Conservation (phyloP, 1,140 invertebrate species). For the Trichonephila clavata region DNA sequence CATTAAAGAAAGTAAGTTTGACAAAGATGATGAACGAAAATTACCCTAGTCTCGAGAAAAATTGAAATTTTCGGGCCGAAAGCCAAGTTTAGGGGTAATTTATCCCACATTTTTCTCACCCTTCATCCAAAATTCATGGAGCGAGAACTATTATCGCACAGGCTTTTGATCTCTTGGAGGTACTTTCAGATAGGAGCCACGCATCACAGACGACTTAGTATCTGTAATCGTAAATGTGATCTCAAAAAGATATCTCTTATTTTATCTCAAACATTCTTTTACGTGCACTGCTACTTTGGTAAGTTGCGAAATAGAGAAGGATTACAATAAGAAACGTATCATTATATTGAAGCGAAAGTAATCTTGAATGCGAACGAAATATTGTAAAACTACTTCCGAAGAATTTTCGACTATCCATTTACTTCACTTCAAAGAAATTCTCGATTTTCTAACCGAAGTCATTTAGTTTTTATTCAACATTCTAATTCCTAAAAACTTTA, state of each 20-base stretch:
- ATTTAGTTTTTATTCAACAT: no score
- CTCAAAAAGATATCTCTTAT: not conserved
- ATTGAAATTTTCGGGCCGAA: constrained; percentile 4
- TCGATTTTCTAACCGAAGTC: no score
- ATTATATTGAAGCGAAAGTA: not conserved
- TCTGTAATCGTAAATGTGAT: not conserved
- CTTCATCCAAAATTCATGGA: constrained; percentile 55
- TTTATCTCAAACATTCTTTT: not conserved
- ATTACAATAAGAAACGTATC: not conserved
- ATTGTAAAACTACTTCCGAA: not conserved
- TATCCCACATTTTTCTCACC: not conserved
- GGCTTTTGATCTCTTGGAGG: constrained; percentile 17
- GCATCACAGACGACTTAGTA: not conserved
- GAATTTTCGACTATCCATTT: no score
- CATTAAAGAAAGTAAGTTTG: not conserved
- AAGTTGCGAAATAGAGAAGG: not conserved
- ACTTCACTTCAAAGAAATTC: no score
- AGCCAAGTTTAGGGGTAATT: constrained; percentile 41
- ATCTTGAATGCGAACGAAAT: not conserved
- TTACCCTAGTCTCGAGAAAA: not conserved
- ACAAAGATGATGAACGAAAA: not conserved
- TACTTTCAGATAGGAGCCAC: not conserved
- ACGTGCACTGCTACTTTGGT: not conserved
- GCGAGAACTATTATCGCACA: constrained; percentile 17
- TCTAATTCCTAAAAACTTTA: no score